These are phyloP conservation scores for Mormoops blainvillei DNA, from an alignment of 2,113 vertebrate species.

Conservation along the genomic window DNA sequence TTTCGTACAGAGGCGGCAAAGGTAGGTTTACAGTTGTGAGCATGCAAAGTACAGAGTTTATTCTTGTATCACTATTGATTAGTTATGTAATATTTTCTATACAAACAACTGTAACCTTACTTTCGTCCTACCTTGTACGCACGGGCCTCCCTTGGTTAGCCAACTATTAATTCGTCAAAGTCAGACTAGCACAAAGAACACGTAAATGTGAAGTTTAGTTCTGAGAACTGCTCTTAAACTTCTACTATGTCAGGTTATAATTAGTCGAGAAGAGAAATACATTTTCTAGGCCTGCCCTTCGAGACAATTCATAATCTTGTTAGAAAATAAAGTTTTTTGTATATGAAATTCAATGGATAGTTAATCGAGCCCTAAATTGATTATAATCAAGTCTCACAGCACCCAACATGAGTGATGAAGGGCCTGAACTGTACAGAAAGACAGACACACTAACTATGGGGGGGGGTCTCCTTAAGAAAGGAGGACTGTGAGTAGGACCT, in stretches of 20 bases:
- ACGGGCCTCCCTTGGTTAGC: neutral
- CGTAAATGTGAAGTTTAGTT: neutral
- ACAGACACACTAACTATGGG: neutral
- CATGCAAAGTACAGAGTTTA: too few relatives aligned
- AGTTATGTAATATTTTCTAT: too few relatives aligned
- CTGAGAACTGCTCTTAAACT: neutral
- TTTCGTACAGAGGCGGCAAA: too few relatives aligned
- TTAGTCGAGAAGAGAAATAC: neutral
- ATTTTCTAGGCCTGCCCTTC: neutral
- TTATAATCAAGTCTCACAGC: neutral
- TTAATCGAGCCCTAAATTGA: neutral
- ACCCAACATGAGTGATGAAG: neutral
- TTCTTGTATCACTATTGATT: too few relatives aligned
- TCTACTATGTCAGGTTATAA: neutral
- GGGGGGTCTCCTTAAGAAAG: neutral
- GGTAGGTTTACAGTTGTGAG: too few relatives aligned
- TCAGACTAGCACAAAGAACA: neutral
- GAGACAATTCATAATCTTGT: neutral
- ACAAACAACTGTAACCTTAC: too few relatives aligned
- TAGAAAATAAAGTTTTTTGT: neutral
- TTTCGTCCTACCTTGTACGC: too few relatives aligned
- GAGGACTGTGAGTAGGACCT: neutral
- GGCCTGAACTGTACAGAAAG: neutral
- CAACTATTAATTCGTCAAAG: neutral
- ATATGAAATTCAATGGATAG: neutral